A percentile compares a stretch with the other conserved stretches of the same genome.
These are phyloP conservation scores for Serranus cabrilla DNA, from an alignment of 2,797 vertebrate species.

Conservation along the genomic window DNA sequence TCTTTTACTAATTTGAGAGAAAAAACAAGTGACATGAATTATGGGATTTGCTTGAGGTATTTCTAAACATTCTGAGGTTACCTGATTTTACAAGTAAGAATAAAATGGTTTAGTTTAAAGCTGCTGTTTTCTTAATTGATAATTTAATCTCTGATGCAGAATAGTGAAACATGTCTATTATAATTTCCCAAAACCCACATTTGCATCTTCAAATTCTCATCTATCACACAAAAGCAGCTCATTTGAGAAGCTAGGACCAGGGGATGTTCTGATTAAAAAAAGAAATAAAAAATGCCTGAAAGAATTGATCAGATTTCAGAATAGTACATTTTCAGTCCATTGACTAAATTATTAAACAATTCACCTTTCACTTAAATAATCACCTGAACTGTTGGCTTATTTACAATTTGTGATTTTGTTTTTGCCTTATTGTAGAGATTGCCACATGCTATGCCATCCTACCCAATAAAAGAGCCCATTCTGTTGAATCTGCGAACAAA, in stretches of 20 bases:
- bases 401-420: background rate
- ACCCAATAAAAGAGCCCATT: no score
- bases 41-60: background rate
- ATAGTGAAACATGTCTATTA: background rate
- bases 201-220: background rate
- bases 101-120: background rate
- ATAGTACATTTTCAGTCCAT: no score
- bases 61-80: background rate
- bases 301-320: no score
- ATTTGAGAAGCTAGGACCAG: no score
- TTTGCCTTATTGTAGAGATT: background rate
- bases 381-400: background rate
- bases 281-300: no score
- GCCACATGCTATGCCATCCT: background rate
- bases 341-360: background rate
- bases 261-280: no score
- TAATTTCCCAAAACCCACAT: background rate
- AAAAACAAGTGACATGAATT: background rate
- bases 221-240: background rate
- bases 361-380: background rate
- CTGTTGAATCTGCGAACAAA: no score
- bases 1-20: background rate
- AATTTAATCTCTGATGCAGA: background rate
- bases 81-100: background rate
- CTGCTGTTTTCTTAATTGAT: background rate